These are phyloP conservation scores for Gymnodraco acuticeps DNA, from an alignment of 2,797 vertebrate species.

Conservation along the genomic window DNA sequence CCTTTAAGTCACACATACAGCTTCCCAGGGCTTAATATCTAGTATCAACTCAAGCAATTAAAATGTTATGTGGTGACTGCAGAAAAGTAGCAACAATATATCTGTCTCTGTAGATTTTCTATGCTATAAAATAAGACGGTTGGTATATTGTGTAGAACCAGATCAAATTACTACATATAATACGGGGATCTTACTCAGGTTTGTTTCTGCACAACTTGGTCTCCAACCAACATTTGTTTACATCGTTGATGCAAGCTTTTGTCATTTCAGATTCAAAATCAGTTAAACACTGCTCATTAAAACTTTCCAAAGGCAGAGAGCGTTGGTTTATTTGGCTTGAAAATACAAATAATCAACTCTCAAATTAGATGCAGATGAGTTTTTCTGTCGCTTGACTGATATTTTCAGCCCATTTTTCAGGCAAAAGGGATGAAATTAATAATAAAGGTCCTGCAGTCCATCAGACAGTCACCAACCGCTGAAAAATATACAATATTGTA, in stretches of 20 bases:
- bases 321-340: neutral
- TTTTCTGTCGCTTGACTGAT: neutral
- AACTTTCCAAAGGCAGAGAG: neutral
- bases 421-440: neutral
- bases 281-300: neutral
- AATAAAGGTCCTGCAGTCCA: neutral
- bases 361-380: neutral
- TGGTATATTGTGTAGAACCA: neutral
- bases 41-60: neutral
- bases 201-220: neutral
- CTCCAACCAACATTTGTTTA: neutral
- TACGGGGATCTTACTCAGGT: neutral
- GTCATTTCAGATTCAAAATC: neutral
- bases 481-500: constrained; percentile 1
- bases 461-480: neutral
- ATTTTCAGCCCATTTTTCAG: neutral
- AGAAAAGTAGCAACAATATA: neutral
- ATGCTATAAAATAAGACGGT: neutral
- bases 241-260: neutral
- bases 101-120: neutral
- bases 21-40: neutral
- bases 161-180: neutral
- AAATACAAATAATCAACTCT: neutral
- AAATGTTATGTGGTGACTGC: neutral
- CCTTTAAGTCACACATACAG: neutral